Conservation (phyloP, 2,797 vertebrate species). For the Naso thynnoides region DNA sequence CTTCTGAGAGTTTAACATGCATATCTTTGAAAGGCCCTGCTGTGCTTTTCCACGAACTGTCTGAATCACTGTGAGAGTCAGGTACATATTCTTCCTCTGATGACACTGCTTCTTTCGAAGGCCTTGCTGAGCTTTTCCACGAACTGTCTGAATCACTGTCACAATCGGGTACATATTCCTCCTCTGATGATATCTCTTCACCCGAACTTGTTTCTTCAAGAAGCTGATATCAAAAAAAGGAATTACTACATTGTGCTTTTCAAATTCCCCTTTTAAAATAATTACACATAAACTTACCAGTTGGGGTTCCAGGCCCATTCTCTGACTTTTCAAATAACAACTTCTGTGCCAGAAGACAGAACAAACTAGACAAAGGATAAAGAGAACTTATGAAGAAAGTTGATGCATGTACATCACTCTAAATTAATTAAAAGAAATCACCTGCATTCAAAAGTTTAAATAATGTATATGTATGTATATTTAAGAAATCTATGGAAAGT, state of each 20-base stretch:
- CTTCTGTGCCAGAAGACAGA: not conserved
- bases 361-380: not conserved
- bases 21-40: not conserved
- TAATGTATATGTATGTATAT: no score
- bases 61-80: not conserved
- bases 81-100: conserved; percentile 1
- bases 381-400: not conserved
- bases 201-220: not conserved
- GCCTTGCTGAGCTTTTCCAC: not conserved
- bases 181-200: not conserved
- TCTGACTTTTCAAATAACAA: not conserved
- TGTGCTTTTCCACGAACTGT: not conserved
- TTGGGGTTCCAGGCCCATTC: not conserved
- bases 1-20: not conserved
- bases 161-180: not conserved
- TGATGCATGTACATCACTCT: no score
- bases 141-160: not conserved
- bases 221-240: not conserved
- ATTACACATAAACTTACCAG: not conserved
- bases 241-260: not conserved
- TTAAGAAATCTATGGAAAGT: no score
- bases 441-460: no score
- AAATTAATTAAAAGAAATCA: no score
- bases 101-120: not conserved
- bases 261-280: not conserved